phyloP scores from a whole-genome alignment of 2,797 vertebrate species.

The Coregonus suidteri region DNA sequence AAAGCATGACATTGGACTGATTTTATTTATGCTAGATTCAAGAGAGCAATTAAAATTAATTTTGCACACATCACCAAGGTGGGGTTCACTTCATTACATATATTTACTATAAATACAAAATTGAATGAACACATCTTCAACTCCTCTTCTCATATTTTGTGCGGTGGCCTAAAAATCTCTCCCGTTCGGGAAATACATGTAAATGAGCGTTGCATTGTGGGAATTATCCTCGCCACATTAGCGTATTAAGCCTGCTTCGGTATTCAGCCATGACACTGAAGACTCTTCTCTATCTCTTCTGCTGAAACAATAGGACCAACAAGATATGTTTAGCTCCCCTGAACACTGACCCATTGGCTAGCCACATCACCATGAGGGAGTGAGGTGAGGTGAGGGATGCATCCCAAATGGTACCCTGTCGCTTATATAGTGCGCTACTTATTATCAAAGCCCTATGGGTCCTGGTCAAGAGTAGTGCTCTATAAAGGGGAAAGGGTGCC shows the following conservation, averaged over 20 bases:
- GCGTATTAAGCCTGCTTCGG: slow-evolving; percentile 37
- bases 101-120: slow-evolving; percentile 31
- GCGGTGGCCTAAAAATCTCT: slow-evolving; percentile 42
- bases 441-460: background rate
- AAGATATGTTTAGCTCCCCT: slow-evolving; percentile 28
- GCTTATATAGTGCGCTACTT: background rate
- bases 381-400: slow-evolving; percentile 28
- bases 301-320: slow-evolving; percentile 32
- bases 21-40: slow-evolving; percentile 48
- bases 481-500: no score
- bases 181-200: slow-evolving; percentile 49
- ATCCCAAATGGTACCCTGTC: background rate
- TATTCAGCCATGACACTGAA: slow-evolving; percentile 53
- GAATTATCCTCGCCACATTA: slow-evolving; percentile 51
- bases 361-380: slow-evolving; percentile 18
- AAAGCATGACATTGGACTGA: slow-evolving; percentile 39
- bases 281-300: slow-evolving; percentile 26
- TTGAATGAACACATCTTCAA: slow-evolving; percentile 30
- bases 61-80: slow-evolving; percentile 33
- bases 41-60: slow-evolving; percentile 50
- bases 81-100: slow-evolving; percentile 30
- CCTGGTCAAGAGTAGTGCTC: no score
- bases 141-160: slow-evolving; percentile 34
- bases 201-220: slow-evolving; percentile 44
- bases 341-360: slow-evolving; percentile 34